Percentiles rank a stretch among this genome's conserved stretches.
These are phyloP conservation scores for Strigops habroptila DNA, from an alignment of 2,113 vertebrate species.

Conservation along the genomic window DNA sequence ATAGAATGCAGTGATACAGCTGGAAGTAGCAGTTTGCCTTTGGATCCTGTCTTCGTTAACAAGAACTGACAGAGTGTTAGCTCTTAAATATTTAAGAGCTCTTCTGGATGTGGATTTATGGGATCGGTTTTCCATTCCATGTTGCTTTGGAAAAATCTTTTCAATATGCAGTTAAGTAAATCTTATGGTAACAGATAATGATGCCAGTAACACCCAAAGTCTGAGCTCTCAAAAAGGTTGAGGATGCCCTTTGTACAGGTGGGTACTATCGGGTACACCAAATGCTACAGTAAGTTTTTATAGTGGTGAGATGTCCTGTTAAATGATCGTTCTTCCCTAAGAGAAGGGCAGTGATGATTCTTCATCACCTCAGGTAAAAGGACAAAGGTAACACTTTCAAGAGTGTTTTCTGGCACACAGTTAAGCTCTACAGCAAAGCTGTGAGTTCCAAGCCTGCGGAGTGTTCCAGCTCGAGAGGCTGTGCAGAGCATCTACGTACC, in stretches of 20 bases:
- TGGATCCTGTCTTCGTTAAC: background rate
- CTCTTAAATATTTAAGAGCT: background rate
- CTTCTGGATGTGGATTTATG: background rate
- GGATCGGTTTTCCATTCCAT: background rate
- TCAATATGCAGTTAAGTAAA: background rate
- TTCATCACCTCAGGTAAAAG: background rate
- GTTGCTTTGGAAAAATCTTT: background rate
- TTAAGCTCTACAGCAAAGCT: background rate
- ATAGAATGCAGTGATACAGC: background rate
- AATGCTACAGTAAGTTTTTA: no score
- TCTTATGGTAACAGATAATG: background rate
- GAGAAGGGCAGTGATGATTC: background rate
- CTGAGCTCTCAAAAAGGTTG: background rate
- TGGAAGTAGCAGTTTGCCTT: background rate
- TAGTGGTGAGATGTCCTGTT: background rate
- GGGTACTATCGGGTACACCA: no score
- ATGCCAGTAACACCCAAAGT: background rate
- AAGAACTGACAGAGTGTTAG: background rate
- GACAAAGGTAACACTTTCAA: background rate
- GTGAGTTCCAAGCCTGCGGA: fast-evolving
- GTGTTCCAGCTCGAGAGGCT: background rate
- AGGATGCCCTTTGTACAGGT: background rate
- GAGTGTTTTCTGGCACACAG: no score
- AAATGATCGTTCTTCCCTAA: background rate
- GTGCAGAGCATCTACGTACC: no score